Evolutionary conservation across 64 coral and sea anemone genomes (phyloP), one percentile per base, ranked within the genome.

Genomic region (Anthopleura sola): DNA sequence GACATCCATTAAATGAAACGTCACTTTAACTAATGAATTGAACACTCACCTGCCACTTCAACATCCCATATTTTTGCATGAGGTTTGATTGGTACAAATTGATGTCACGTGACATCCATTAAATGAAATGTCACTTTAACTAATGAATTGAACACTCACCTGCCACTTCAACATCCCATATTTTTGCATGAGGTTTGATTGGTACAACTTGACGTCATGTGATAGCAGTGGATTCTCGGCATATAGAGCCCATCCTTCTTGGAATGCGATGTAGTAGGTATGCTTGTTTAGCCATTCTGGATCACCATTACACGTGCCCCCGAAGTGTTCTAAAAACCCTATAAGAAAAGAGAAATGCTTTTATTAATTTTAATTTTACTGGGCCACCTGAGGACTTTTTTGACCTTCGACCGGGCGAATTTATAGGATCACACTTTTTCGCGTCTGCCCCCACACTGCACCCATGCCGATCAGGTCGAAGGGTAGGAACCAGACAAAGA

Each of bases 161-260:
- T 92, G 90, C 94, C 94, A 96, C 66, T 96, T 96, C 11, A 92
- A 68, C 94, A 96, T 96, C 29, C 94, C 94, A 83, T 90, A 96
- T 34, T 37, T 57, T 37, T 96, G 94, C 79, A 92, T 24, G 21
- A 90, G 71, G 51, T 96, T 87, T 11, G 77, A 49, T 78, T 96
- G 62, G 58, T 92, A 96, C 29, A 96, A 75, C 1, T 90, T 62
- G 9, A 88, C 38, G 66, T 96, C 94, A 47, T 92, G 76, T 18
- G 94, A 92, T 7, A 96, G 87, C 10, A 96, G 19, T 3, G 94
- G 94, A 14, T 86, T 96, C 54, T 96, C 94, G 34, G 77, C 90
- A 39, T 96, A 96, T 10, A 92, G n/a, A 0, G 90, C 94, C 94
- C 94, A 96, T 16, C 94, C 94, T 83, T 96, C 94, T 40, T 92